A percentile compares a stretch with the other conserved stretches of the same genome.
Conservation (phyloP, 2,888 invertebrate genomes). For the Sycophila texana region DNA sequence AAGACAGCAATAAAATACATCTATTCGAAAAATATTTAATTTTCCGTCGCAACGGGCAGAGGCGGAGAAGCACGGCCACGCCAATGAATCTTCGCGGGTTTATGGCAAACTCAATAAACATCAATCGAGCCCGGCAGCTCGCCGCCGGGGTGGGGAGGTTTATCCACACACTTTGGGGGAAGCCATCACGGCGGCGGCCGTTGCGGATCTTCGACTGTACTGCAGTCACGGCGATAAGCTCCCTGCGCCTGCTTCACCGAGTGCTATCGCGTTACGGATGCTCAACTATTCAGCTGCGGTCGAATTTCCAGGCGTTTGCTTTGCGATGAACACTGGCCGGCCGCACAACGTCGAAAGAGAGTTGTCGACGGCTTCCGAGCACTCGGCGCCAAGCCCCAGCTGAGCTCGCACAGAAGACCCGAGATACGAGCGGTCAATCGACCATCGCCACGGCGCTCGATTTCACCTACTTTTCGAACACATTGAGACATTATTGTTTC, state of each 20-base stretch:
- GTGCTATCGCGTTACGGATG: conserved; percentile 51
- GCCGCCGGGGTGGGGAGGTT: not conserved
- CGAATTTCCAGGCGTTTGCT: conserved; percentile 46
- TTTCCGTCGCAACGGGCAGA: no score
- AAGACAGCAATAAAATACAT: no score
- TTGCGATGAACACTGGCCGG: not conserved
- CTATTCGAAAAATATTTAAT: no score
- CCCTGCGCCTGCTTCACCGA: not conserved
- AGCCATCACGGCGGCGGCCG: not conserved
- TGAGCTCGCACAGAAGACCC: no score
- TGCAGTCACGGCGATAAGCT: conserved; percentile 17
- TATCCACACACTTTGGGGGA: not conserved
- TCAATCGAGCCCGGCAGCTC: conserved; percentile 8
- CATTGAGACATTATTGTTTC: no score
- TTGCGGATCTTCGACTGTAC: not conserved
- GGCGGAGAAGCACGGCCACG: not conserved
- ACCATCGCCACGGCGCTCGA: no score
- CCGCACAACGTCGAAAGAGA: no score
- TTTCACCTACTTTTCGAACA: no score
- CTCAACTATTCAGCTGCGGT: conserved; percentile 39
- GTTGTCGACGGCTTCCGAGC: no score
- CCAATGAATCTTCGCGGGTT: conserved; percentile 2
- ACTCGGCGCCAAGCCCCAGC: no score
- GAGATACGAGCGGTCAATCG: not conserved
- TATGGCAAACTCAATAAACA: conserved; percentile 35